Evolutionary conservation across 2,113 vertebrate genomes (phyloP).

Genomic region (Lota lota): DNA sequence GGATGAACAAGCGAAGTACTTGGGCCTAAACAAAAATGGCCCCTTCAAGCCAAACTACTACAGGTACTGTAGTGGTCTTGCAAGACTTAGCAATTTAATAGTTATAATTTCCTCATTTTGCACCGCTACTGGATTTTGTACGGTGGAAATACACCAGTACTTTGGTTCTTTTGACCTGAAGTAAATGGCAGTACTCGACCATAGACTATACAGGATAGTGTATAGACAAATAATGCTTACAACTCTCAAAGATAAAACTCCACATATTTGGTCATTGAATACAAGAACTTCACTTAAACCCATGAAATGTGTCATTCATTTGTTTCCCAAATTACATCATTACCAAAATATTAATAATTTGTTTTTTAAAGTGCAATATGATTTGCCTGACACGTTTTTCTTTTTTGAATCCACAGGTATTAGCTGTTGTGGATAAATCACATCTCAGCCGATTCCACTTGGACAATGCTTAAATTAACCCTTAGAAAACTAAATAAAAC

Average conservation of each 20-base stretch:
- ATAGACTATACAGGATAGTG: too few species aligned
- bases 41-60: constrained; percentile 99
- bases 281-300: not conserved
- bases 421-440: constrained; percentile 29
- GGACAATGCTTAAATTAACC: not conserved
- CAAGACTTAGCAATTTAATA: not conserved
- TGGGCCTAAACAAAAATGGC: constrained; percentile 96
- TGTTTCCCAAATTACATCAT: not conserved
- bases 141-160: too few species aligned
- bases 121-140: too few species aligned
- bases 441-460: not conserved
- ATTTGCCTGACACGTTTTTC: constrained; percentile 5
- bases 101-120: too few species aligned
- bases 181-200: too few species aligned
- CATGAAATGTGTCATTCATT: not conserved
- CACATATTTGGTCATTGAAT: not conserved
- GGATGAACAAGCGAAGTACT: constrained; percentile 95
- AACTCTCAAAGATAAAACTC: too few species aligned
- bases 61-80: constrained; percentile 72
- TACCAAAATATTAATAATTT: not conserved
- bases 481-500: too few species aligned
- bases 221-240: too few species aligned
- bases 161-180: too few species aligned
- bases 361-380: not conserved
- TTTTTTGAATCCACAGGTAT: constrained; percentile 56